A percentile compares a stretch with the other conserved stretches of the same genome.
These are phyloP conservation scores for Orthonevra nobilis DNA, from an alignment of 2,888 invertebrate species.

Conservation along the genomic window DNA sequence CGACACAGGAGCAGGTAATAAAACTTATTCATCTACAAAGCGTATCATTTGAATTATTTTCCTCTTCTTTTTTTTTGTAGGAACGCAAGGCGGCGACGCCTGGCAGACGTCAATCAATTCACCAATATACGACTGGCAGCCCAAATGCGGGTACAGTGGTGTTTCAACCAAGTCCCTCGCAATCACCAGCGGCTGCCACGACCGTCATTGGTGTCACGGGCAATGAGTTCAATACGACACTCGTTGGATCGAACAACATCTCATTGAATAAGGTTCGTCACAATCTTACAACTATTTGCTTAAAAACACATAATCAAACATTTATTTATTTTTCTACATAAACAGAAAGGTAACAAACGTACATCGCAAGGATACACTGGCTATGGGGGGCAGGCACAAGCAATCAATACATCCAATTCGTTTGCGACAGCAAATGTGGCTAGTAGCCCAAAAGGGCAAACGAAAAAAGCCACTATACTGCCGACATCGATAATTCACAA, in stretches of 20 bases:
- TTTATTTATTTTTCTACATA: constrained; percentile 20
- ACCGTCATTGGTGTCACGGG: constrained; percentile 80
- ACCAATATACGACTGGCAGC: constrained; percentile 79
- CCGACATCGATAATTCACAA: constrained; percentile 70
- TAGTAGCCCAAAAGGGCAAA: constrained; percentile 80
- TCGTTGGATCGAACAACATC: constrained; percentile 80
- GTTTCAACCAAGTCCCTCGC: constrained; percentile 80
- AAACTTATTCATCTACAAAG: neutral
- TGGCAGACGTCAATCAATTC: constrained; percentile 80
- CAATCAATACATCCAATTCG: constrained; percentile 79
- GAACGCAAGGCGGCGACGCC: constrained; percentile 81
- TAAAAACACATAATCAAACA: too few relatives aligned
- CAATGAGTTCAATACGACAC: constrained; percentile 80
- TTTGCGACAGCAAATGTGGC: constrained; percentile 80
- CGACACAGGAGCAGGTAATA: constrained; percentile 79
- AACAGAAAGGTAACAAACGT: constrained; percentile 78
- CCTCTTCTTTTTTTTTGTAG: constrained; percentile 70
- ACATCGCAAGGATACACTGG: constrained; percentile 74
- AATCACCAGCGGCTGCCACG: constrained; percentile 79
- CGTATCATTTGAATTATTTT: constrained; percentile 13
- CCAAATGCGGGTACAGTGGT: constrained; percentile 80
- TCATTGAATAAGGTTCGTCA: constrained; percentile 79
- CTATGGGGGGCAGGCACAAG: constrained; percentile 77
- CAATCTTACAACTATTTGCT: too few relatives aligned
- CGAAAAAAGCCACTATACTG: constrained; percentile 78